These are phyloP conservation scores for Eupithecia tripunctaria DNA, from an alignment of 2,888 invertebrate genomes.

Conservation along the genomic window DNA sequence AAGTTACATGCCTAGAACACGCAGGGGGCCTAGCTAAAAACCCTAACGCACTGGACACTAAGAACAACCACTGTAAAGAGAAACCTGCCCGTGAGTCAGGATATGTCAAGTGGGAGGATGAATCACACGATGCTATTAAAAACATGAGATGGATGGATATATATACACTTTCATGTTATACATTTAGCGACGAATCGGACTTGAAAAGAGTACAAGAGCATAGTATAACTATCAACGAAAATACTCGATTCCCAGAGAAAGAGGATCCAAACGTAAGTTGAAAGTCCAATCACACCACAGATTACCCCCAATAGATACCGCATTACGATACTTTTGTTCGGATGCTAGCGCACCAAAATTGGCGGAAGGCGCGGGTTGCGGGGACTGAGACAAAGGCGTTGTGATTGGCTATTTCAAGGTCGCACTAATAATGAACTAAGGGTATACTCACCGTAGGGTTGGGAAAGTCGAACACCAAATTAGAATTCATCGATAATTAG, in stretches of 20 bases:
- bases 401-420: too few species aligned
- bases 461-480: too few species aligned
- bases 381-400: too few species aligned
- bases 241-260: background rate
- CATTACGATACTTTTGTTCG: too few species aligned
- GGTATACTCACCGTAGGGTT: too few species aligned
- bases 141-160: background rate
- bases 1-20: background rate
- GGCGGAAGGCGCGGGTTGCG: too few species aligned
- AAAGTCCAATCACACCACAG: too few species aligned
- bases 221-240: background rate
- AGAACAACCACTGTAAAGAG: background rate
- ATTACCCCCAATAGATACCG: too few species aligned
- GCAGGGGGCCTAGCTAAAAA: background rate
- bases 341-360: too few species aligned
- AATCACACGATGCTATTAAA: background rate
- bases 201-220: background rate
- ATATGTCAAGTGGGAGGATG: conserved; percentile 5
- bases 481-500: too few species aligned
- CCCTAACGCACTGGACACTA: background rate
- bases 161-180: too few species aligned
- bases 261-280: background rate
- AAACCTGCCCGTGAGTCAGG: background rate
- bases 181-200: background rate
- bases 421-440: too few species aligned